Evolutionary conservation across 2,888 invertebrate species (phyloP), one percentile per base, ranked within the genome.

Genomic region (Mythimna albipuncta): DNA sequence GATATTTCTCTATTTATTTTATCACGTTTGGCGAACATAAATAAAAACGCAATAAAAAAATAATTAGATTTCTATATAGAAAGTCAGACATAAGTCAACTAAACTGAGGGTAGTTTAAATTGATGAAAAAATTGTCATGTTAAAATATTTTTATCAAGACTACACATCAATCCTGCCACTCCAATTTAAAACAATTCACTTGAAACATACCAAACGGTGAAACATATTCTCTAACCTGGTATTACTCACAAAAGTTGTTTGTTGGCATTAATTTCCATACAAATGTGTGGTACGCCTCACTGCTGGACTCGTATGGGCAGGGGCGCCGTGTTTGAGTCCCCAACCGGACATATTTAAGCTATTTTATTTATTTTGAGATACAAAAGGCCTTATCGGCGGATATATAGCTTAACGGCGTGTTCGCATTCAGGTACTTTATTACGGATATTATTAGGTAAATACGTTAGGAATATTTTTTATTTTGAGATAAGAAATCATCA

Each of bases 291-390:
- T 72, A 70, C 86, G 65, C 63, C 10, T 67, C 75, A 61, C 47
- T 59, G 73, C 61, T 38, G 54, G 59, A 38, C 61, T 67, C 87
- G 38, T 86, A 16, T 82, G 85, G 82, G 73, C 85, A 75, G 55
- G 55, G 47, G 9, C 70, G 84, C 89, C 89, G 89, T 91, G 88
- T 92, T 90, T 89, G 91, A 89, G 91, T 89, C 92, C 93, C 92
- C 76, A 77, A 81, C 93, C 94, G 94, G 95, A 94, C 94, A 93
- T 95, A 95, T 95, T 94, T 94, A 95, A 94, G 93, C 93, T 93
- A 95, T 95, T 95, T 95, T 95, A 95, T 95, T 95, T 95, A 95
- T 95, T 95, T 95, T 93, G 92, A 93, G 94, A 95, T 95, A 95
- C 95, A 94, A 94, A 94, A 94, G 92, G 92, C 93, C 95, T 95